Percentiles rank a stretch among this genome's conserved stretches.
Conservation (phyloP, 1,140 invertebrate genomes). For the Conus ventricosus region DNA sequence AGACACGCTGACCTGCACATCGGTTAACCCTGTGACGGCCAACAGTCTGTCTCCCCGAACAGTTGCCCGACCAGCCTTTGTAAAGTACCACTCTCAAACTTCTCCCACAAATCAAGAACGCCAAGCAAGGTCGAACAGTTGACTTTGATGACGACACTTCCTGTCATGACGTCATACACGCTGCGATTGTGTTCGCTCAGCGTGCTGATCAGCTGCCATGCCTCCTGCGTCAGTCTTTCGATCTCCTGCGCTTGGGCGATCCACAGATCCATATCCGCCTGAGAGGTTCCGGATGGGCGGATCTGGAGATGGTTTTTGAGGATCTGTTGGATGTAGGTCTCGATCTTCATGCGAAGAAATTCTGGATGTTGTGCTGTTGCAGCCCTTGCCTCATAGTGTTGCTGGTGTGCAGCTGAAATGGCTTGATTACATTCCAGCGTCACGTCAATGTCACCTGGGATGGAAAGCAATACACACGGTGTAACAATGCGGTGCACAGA, state of each 20-base stretch:
- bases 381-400: background rate
- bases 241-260: constrained; percentile 24
- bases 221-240: constrained; percentile 38
- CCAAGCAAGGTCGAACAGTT: constrained; percentile 44
- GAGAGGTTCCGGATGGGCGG: constrained; percentile 31
- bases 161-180: constrained; percentile 45
- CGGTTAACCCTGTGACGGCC: background rate
- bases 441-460: constrained; percentile 43
- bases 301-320: constrained; percentile 44
- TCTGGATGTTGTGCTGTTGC: constrained; percentile 12
- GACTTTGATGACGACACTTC: constrained; percentile 48
- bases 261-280: constrained; percentile 36
- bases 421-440: constrained; percentile 30
- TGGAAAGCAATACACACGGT: background rate
- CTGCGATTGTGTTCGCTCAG: constrained; percentile 49
- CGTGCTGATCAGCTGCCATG: constrained; percentile 31
- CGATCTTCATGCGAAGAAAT: constrained; percentile 38
- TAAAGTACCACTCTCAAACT: constrained; percentile 33
- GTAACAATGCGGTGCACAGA: no score
- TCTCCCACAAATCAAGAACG: constrained; percentile 45
- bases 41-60: constrained; percentile 33
- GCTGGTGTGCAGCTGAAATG: background rate
- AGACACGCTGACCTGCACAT: background rate
- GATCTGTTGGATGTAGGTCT: constrained; percentile 48
- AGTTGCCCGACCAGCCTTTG: constrained; percentile 28